Evolutionary conservation across 2,113 vertebrate genomes (phyloP).

Genomic region (Sphyrna mokarran): DNA sequence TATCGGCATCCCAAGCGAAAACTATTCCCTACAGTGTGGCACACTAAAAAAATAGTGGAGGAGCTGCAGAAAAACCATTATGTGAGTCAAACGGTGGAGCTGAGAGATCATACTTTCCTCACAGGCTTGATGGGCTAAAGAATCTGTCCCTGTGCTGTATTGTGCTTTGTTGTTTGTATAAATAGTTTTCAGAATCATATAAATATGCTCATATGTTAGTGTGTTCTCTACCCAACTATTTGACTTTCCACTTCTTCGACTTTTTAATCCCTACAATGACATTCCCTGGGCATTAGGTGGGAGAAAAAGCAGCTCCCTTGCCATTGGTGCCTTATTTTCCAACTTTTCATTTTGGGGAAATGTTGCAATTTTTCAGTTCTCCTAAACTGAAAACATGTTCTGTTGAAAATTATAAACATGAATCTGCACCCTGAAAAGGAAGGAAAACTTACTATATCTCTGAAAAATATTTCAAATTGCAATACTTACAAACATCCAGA

Average conservation of each 20-base stretch:
- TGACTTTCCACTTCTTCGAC: neutral
- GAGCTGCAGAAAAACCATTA: conserved; percentile 31
- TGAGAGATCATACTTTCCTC: neutral
- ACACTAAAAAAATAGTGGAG: conserved; percentile 34
- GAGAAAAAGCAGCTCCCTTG: neutral
- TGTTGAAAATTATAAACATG: neutral
- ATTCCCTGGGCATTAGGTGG: neutral
- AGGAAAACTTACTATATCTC: neutral
- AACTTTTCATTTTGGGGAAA: neutral
- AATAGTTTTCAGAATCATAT: neutral
- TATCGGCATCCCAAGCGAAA: conserved; percentile 13
- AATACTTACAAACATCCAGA: neutral
- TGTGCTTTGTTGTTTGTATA: neutral
- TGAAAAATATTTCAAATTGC: neutral
- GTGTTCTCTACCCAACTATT: neutral
- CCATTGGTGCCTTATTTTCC: neutral
- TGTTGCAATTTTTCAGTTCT: neutral
- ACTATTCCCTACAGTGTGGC: conserved; percentile 33
- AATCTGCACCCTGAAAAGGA: neutral
- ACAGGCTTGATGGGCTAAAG: too few species aligned
- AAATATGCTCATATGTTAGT: neutral
- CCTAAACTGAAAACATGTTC: neutral
- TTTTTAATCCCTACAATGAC: neutral
- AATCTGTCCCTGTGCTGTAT: too few species aligned
- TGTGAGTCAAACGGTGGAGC: neutral